Evolutionary conservation across 1,140 invertebrate species (phyloP).

Genomic region (Drosophila repleta): DNA sequence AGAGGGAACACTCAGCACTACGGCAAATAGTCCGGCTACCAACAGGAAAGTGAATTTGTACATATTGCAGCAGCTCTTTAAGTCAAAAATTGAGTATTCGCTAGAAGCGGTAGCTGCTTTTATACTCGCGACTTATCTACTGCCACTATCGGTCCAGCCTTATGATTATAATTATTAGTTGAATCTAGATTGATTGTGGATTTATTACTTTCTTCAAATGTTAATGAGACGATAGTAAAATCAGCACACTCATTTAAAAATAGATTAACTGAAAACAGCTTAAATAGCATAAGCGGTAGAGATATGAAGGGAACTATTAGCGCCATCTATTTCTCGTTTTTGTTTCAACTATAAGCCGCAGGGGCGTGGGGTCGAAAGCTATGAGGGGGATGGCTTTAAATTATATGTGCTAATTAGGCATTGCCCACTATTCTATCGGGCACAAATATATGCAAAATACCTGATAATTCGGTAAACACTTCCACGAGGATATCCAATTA

Average conservation of each 20-base stretch:
- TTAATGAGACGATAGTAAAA: not conserved
- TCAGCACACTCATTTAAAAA: no score
- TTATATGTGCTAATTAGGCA: conserved; percentile 31
- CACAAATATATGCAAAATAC: conserved; percentile 59
- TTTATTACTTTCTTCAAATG: not conserved
- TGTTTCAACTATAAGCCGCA: no score
- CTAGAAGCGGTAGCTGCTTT: not conserved
- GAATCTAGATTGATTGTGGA: not conserved
- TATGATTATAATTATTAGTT: not conserved
- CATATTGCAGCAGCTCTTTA: not conserved
- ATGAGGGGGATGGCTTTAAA: not conserved
- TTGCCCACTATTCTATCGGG: conserved; percentile 44
- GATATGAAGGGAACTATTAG: not conserved
- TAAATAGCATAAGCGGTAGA: no score
- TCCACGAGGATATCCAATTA: not conserved
- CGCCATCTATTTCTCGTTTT: conserved; percentile 2
- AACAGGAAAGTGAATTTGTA: conserved; percentile 8
- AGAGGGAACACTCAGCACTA: conserved; percentile 4
- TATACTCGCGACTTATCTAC: conserved; percentile 3
- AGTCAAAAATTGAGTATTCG: not conserved
- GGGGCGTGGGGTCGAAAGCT: no score
- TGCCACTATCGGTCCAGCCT: not conserved
- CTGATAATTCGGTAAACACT: conserved; percentile 44
- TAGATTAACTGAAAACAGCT: no score
- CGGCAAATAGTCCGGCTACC: conserved; percentile 13